phyloP scores from a whole-genome alignment of 1,140 invertebrate genomes.

The Leptopilina clavipes region DNA sequence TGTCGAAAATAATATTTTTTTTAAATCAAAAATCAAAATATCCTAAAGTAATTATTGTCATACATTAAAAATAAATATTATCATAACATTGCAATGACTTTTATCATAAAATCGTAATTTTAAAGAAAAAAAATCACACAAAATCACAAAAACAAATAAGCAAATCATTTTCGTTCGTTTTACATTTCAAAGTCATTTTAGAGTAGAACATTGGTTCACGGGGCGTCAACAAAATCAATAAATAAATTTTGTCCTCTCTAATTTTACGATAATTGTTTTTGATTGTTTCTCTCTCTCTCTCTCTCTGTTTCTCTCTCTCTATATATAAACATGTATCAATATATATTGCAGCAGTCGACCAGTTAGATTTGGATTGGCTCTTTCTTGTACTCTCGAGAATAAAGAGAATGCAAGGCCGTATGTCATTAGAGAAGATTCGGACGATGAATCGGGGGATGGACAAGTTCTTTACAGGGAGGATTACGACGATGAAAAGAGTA shows the following conservation, averaged over 20 bases:
- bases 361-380: conserved; percentile 82
- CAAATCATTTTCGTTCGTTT: not conserved
- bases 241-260: conserved; percentile 25
- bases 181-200: conserved; percentile 51
- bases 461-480: conserved; percentile 87
- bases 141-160: not conserved
- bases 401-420: conserved; percentile 90
- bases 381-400: conserved; percentile 86
- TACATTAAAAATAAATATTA: too few relatives aligned
- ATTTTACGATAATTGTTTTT: conserved; percentile 42
- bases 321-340: too few relatives aligned
- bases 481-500: conserved; percentile 81
- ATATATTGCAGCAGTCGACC: conserved; percentile 81
- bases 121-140: not conserved
- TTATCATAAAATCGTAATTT: too few relatives aligned
- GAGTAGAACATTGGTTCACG: conserved; percentile 68
- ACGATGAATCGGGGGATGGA: conserved; percentile 79
- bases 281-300: conserved; percentile 29
- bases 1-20: too few relatives aligned
- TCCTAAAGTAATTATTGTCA: too few relatives aligned
- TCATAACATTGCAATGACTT: too few relatives aligned
- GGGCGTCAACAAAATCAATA: conserved; percentile 57
- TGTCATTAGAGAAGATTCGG: conserved; percentile 79
- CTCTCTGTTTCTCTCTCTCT: too few relatives aligned
- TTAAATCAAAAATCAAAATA: too few relatives aligned